Conservation (phyloP, 2,888 invertebrate genomes). For the Phrixothrix hirtus region DNA sequence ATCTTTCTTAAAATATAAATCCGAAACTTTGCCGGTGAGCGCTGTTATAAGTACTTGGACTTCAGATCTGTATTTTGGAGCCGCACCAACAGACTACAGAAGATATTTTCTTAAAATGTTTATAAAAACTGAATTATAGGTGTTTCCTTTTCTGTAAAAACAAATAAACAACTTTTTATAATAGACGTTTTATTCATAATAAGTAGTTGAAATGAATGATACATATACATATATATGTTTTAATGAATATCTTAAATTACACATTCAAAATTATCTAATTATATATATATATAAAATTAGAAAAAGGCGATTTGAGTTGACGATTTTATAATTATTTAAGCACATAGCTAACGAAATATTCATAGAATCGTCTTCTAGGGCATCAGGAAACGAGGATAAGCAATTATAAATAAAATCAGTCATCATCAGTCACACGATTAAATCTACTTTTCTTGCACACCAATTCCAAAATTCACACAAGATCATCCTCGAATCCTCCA, state of each 20-base stretch:
- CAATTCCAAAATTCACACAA: slow-evolving; percentile 40
- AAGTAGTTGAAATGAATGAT: slow-evolving; percentile 29
- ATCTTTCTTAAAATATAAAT: too few relatives aligned
- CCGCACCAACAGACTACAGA: too few relatives aligned
- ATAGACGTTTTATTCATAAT: slow-evolving; percentile 21
- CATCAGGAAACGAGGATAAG: slow-evolving; percentile 54
- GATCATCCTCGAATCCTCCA: slow-evolving; percentile 53
- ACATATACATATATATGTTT: slow-evolving; percentile 26
- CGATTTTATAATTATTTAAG: slow-evolving; percentile 18
- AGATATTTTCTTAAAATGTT: too few relatives aligned
- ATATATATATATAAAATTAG: slow-evolving; percentile 29
- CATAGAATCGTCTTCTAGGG: slow-evolving; percentile 40
- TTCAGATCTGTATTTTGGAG: too few relatives aligned
- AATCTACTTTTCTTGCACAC: slow-evolving; percentile 19
- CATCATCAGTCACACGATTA: slow-evolving; percentile 39
- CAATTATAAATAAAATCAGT: slow-evolving; percentile 36
- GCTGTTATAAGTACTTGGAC: too few relatives aligned
- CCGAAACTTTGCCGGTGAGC: too few relatives aligned
- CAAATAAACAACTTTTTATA: too few relatives aligned
- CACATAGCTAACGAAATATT: slow-evolving; percentile 7
- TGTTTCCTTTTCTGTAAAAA: too few relatives aligned
- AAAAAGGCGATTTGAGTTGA: slow-evolving; percentile 17
- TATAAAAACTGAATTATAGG: too few relatives aligned
- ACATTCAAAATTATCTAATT: slow-evolving; percentile 33
- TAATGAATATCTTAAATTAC: slow-evolving; percentile 29